phyloP scores from a whole-genome alignment of 2,888 invertebrate genomes.

The Resseliella maxima region DNA sequence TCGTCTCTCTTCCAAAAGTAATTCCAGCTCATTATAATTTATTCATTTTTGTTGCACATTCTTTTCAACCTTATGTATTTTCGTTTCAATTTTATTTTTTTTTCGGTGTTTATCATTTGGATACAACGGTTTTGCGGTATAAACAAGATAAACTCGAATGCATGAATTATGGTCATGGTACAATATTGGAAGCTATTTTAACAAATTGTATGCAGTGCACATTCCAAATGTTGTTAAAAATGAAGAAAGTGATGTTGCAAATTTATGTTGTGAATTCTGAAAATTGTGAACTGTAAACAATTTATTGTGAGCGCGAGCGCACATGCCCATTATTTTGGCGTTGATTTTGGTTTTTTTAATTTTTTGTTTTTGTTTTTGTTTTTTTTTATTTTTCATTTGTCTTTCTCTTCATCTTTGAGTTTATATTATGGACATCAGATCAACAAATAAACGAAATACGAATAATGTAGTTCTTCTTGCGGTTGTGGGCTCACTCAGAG shows the following conservation, averaged over 20 bases:
- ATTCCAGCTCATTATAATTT: conserved; percentile 43
- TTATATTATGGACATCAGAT: not conserved
- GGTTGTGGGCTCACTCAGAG: not conserved
- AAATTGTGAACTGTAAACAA: conserved; percentile 53
- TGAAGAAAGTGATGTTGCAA: conserved; percentile 42
- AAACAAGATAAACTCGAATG: conserved; percentile 14
- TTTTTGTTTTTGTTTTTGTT: no score
- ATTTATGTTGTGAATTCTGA: conserved; percentile 55
- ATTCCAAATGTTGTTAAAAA: not conserved
- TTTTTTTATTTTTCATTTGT: not conserved
- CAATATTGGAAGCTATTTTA: not conserved
- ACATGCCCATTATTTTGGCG: not conserved
- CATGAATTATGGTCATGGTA: conserved; percentile 8
- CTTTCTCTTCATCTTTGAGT: not conserved
- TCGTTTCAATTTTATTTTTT: not conserved
- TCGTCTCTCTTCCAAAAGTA: not conserved
- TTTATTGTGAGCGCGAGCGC: not conserved
- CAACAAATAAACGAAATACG: conserved; percentile 2
- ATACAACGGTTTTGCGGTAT: not conserved
- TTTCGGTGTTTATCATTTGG: not conserved
- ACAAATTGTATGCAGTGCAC: conserved; percentile 26
- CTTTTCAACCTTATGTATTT: not conserved
- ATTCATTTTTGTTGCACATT: not conserved
- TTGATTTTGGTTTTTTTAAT: not conserved
- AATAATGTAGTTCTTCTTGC: not conserved